phyloP scores from a whole-genome alignment of 1,140 invertebrate species.

The Drosophila sechellia region DNA sequence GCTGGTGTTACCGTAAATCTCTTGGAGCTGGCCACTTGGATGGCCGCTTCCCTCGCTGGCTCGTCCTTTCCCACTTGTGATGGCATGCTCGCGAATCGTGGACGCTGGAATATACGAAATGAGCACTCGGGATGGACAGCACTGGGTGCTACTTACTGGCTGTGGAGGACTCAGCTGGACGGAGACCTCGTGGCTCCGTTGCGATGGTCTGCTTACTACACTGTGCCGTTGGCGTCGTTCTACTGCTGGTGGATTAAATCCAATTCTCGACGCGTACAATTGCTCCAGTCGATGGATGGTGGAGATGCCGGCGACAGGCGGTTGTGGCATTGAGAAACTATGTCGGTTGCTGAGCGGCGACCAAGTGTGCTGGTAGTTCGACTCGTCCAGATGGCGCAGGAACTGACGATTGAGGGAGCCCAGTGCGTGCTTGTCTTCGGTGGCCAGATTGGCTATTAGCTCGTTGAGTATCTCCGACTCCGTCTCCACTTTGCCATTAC shows the following conservation, averaged over 20 bases:
- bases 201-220: slow-evolving; percentile 40
- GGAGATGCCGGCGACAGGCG: slow-evolving; percentile 22
- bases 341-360: slow-evolving; percentile 67
- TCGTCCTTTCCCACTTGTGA: slow-evolving; percentile 22
- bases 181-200: slow-evolving; percentile 35
- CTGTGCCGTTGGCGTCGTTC: slow-evolving; percentile 24
- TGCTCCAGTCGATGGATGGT: slow-evolving; percentile 75
- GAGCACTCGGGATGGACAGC: neutral
- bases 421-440: slow-evolving; percentile 59
- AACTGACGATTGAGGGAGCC: slow-evolving; percentile 53
- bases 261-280: slow-evolving; percentile 56
- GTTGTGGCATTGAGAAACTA: slow-evolving; percentile 43
- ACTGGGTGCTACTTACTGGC: slow-evolving; percentile 11
- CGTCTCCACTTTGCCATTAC: slow-evolving; percentile 70
- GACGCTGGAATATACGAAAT: slow-evolving; percentile 35
- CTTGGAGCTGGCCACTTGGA: slow-evolving; percentile 25
- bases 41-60: neutral
- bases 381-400: slow-evolving; percentile 62
- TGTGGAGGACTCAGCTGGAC: slow-evolving; percentile 22
- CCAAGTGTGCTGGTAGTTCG: slow-evolving; percentile 75
- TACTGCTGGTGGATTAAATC: neutral
- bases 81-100: slow-evolving; percentile 69
- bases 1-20: slow-evolving; percentile 70
- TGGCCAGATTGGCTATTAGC: slow-evolving; percentile 62
- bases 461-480: slow-evolving; percentile 74